These are phyloP conservation scores for Brachyistius frenatus DNA, from an alignment of 2,113 vertebrate genomes.

Conservation along the genomic window DNA sequence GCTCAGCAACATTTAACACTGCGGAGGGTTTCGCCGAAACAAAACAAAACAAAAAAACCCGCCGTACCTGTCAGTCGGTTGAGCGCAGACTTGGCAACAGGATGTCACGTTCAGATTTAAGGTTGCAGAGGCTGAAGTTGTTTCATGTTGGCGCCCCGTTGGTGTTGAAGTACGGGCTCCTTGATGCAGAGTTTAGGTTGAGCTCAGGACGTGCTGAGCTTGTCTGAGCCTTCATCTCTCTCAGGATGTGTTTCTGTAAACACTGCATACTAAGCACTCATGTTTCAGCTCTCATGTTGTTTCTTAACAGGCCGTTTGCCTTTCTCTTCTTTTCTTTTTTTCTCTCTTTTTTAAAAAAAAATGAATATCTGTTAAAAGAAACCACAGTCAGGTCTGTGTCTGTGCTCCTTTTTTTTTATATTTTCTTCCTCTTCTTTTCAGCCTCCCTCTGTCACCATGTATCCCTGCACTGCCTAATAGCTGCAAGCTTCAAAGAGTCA, in stretches of 20 bases:
- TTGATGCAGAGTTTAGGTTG: constrained; percentile 19
- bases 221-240: constrained; percentile 54
- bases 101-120: constrained; percentile 9
- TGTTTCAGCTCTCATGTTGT: too few relatives aligned
- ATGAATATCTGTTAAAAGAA: constrained; percentile 29
- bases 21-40: neutral
- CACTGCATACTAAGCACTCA: constrained; percentile 26
- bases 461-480: constrained; percentile 12
- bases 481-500: constrained; percentile 40
- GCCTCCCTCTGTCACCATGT: neutral
- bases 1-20: constrained; percentile 32
- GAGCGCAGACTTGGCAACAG: neutral
- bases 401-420: constrained; percentile 7
- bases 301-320: too few relatives aligned
- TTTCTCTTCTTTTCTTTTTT: neutral
- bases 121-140: constrained; percentile 6
- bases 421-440: neutral
- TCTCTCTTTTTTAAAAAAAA: neutral
- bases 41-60: constrained; percentile 3
- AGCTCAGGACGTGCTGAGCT: constrained; percentile 43
- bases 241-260: constrained; percentile 63
- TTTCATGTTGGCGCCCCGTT: constrained; percentile 11
- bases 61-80: neutral
- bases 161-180: constrained; percentile 7
- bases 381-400: constrained; percentile 2